Evolutionary conservation across 1,140 invertebrate genomes (phyloP).

Genomic region (Trichoplusia ni): DNA sequence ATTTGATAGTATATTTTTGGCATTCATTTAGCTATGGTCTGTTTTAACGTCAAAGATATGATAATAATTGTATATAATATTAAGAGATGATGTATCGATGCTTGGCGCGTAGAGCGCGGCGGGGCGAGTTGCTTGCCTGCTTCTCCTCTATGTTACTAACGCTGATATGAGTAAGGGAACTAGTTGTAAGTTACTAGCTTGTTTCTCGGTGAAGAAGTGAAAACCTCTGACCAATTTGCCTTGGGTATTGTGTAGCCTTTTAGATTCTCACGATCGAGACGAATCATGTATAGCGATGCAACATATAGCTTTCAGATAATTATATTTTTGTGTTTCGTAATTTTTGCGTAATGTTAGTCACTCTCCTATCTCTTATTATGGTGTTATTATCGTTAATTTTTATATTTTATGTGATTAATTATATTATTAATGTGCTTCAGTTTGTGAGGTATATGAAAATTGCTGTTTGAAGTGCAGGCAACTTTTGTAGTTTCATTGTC

Average conservation of each 20-base stretch:
- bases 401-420: slow-evolving; percentile 69
- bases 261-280: slow-evolving; percentile 69
- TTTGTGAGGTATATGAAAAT: slow-evolving; percentile 75
- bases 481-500: slow-evolving; percentile 82
- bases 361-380: slow-evolving; percentile 55
- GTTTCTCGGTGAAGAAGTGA: slow-evolving; percentile 69
- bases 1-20: slow-evolving; percentile 72
- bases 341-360: slow-evolving; percentile 61
- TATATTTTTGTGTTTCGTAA: slow-evolving; percentile 55
- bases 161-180: slow-evolving; percentile 59
- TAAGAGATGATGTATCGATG: slow-evolving; percentile 59
- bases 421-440: slow-evolving; percentile 70
- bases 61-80: slow-evolving; percentile 71
- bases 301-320: slow-evolving; percentile 68
- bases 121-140: slow-evolving; percentile 69
- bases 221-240: slow-evolving; percentile 78
- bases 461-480: slow-evolving; percentile 79
- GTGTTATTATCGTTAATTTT: slow-evolving; percentile 70
- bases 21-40: slow-evolving; percentile 58
- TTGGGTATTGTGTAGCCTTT: slow-evolving; percentile 76
- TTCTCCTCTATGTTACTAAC: slow-evolving; percentile 63
- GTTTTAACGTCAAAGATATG: slow-evolving; percentile 51
- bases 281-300: slow-evolving; percentile 76
- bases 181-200: slow-evolving; percentile 75
- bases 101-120: slow-evolving; percentile 51